These are phyloP conservation scores for Dipus sagitta DNA, from an alignment of 2,797 vertebrate species.

Conservation along the genomic window DNA sequence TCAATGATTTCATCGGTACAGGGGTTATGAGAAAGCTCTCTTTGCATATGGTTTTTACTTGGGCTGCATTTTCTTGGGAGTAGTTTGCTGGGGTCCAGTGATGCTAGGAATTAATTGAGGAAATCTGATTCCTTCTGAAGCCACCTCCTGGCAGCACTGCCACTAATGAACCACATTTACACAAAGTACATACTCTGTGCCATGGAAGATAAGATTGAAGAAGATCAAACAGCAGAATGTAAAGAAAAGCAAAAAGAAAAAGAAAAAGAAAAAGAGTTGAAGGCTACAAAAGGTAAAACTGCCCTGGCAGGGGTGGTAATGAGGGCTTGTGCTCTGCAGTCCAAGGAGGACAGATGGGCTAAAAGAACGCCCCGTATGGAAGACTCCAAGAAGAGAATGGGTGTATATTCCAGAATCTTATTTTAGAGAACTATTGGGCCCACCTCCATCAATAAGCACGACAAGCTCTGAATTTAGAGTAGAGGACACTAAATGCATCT, in stretches of 20 bases:
- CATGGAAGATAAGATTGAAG: slow-evolving; percentile 19
- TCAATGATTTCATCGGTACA: background rate
- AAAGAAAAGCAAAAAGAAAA: slow-evolving; percentile 7
- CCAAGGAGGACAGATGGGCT: slow-evolving; percentile 16
- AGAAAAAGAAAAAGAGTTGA: background rate
- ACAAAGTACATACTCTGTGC: slow-evolving; percentile 57
- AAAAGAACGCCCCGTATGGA: slow-evolving; percentile 41
- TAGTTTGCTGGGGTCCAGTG: background rate
- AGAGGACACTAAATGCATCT: slow-evolving; percentile 20
- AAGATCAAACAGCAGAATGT: slow-evolving; percentile 47
- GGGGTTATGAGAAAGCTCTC: background rate
- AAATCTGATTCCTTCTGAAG: slow-evolving; percentile 48
- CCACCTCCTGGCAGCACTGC: background rate
- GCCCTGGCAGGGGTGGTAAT: background rate
- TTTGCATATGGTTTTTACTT: slow-evolving; percentile 11
- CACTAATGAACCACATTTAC: slow-evolving; percentile 47
- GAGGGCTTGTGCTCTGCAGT: background rate
- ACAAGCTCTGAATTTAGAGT: slow-evolving; percentile 56
- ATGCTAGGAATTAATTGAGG: slow-evolving; percentile 14
- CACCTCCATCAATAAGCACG: slow-evolving; percentile 48
- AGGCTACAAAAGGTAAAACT: slow-evolving; percentile 22
- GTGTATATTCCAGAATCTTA: slow-evolving; percentile 51
- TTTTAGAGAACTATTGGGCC: slow-evolving; percentile 55
- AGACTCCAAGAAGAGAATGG: slow-evolving; percentile 34
- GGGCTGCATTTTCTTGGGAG: slow-evolving; percentile 3